phyloP scores from a whole-genome alignment of 2,113 vertebrate species.

The Odocoileus virginianus region DNA sequence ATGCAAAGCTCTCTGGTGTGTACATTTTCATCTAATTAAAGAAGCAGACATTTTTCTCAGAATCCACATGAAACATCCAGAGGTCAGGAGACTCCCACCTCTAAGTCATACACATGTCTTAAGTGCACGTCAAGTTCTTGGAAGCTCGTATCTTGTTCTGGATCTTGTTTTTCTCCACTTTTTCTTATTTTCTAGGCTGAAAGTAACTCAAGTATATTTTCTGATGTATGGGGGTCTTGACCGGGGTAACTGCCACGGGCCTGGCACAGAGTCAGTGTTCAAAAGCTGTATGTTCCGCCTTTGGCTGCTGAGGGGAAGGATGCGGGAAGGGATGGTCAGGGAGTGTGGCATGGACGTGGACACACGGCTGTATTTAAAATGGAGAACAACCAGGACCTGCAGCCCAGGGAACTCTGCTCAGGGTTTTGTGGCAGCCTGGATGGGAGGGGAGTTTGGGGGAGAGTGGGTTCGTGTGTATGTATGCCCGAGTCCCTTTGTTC shows the following conservation, averaged over 20 bases:
- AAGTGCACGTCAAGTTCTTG: neutral
- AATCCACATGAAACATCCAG: neutral
- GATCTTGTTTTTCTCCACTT: neutral
- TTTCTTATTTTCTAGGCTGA: neutral
- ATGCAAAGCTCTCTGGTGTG: too few species aligned
- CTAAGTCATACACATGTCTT: neutral
- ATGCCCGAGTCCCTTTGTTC: neutral
- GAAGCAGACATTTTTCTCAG: neutral
- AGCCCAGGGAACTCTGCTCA: neutral
- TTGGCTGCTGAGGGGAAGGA: neutral
- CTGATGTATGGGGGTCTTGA: neutral
- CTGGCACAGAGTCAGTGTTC: neutral
- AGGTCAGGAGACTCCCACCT: neutral
- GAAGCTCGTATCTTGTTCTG: neutral
- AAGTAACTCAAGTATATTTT: too few species aligned
- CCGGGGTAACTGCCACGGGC: neutral
- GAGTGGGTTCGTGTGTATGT: fast-evolving
- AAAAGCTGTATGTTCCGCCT: neutral
- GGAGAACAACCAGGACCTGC: neutral
- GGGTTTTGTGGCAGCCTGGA: neutral
- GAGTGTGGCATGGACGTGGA: neutral
- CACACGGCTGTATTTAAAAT: neutral
- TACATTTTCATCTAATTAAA: neutral
- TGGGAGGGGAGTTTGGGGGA: neutral
- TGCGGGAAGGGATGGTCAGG: neutral